phyloP scores from a whole-genome alignment of 2,888 invertebrate genomes.

The Leptinotarsa haldemani region DNA sequence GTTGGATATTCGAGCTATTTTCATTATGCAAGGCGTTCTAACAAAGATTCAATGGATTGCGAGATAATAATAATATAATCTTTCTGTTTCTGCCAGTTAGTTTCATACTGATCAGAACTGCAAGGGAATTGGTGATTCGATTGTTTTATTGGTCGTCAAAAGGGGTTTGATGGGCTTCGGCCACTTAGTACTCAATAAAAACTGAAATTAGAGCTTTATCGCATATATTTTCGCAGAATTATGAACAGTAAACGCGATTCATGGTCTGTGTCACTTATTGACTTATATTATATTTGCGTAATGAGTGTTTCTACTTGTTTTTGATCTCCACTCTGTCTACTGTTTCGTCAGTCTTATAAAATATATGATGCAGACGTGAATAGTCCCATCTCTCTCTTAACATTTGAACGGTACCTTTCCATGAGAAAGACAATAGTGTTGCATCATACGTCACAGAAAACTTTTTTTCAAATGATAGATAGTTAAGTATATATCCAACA shows the following conservation, averaged over 20 bases:
- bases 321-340: background rate
- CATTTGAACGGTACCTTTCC: too few species aligned
- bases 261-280: background rate
- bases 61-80: background rate
- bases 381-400: too few species aligned
- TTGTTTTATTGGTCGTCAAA: slow-evolving; percentile 1
- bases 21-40: slow-evolving; percentile 7
- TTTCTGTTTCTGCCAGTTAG: too few species aligned
- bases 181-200: background rate
- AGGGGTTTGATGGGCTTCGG: background rate
- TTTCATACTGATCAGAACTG: background rate
- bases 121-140: background rate
- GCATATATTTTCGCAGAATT: background rate
- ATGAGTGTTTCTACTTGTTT: background rate
- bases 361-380: too few species aligned
- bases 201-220: background rate
- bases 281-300: background rate
- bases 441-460: too few species aligned
- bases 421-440: background rate
- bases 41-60: background rate
- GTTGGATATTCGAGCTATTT: background rate
- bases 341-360: too few species aligned
- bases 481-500: too few species aligned
- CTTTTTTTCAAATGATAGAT: too few species aligned
- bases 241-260: background rate